Evolutionary conservation across 2,797 vertebrate genomes (phyloP), one percentile per base, ranked within the genome.

Genomic region (Schizopygopsis pylzovi): DNA sequence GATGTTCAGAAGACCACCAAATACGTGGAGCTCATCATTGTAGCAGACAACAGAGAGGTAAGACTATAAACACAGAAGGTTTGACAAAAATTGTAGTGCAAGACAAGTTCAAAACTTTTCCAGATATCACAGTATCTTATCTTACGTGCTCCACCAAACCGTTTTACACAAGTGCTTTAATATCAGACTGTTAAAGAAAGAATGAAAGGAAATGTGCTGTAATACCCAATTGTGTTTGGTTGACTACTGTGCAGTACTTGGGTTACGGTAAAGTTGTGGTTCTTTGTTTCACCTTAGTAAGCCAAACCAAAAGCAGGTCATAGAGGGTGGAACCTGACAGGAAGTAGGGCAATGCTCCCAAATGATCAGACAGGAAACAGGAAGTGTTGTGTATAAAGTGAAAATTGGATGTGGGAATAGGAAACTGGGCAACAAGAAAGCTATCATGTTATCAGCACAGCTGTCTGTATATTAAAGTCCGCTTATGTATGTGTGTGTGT

Each of bases 41-140:
- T 99, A 65, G 98, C 98, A 3, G 98, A 99, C 92, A 99, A 99
- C 93, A 95, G 98, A 81, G 98, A 99, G 98, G 98, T 99, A 95
- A 6, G 82, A 63, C 43, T 54, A n/a, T 83, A 85, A 45, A 87
- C 63, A 71, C 52, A 72, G 59, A 59, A 56, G 11, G 7, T 56
- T 52, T 83, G 25, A 65, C 4, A n/a, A 20, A 75, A 20, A 52
- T 41, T 54, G 37, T n/a, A 49, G 13, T 45, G 6, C 52, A 71
- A 12, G 37, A 6, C 39, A 56, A 18, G 67, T 71, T 11, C n/a
- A 56, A 63, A 33, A 9, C 13, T 12, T 6, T 4, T 16, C 28
- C 12, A 61, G 39, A 63, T 37, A 72, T 82, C n/a, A 45, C 15
- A 82, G 25, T 25, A 18, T 52, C 10, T 39, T 47, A 11, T 67